Evolutionary conservation across 2,888 invertebrate genomes (phyloP), one percentile per base, ranked within the genome.

Genomic region (Copidosoma aretas): DNA sequence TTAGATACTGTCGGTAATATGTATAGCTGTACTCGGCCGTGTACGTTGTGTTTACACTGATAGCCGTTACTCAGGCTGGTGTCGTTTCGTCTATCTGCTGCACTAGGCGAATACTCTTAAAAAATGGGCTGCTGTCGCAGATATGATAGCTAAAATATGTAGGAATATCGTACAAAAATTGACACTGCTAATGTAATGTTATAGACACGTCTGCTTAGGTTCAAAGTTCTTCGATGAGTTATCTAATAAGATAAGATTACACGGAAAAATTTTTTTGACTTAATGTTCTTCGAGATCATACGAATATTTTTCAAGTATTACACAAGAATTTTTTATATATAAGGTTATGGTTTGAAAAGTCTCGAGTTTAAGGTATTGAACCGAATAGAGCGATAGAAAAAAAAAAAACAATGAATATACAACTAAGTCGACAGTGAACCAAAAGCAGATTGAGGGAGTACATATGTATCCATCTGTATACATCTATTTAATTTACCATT

Each of bases 161-260:
- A 46, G 12, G 12, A 4, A 49, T 54, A 63, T 58, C 53, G 5
- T 14, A 8, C 2, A 39, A 21, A 46, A 60, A 8, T 39, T 41
- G 68, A 64, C 61, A 53, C 57, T 53, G 25, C 43, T 63, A 70
- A 70, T 70, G 63, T 63, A 70, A 70, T 70, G 63, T 24, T 39
- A 60, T 67, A 67, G 63, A 67, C 25, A 65, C 46, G 43, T 64
- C 52, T 51, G 41, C 65, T 57, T 60, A 60, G 63, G 67, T 70
- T 56, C 63, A 67, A 67, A 70, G 70, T 70, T 69, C 60, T 52
- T 1, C 25, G 57, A 67, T 52, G 54, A 17, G 66, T 70, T 63
- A 70, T 70, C 70, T 64, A 63, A 64, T 60, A 12, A 22, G 67
- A 66, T 70, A 67, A 59, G 67, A 62, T 59, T 67, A 15, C 24